These are phyloP conservation scores for Melanotaenia nigrans DNA, from an alignment of 2,797 vertebrate genomes.

Conservation along the genomic window DNA sequence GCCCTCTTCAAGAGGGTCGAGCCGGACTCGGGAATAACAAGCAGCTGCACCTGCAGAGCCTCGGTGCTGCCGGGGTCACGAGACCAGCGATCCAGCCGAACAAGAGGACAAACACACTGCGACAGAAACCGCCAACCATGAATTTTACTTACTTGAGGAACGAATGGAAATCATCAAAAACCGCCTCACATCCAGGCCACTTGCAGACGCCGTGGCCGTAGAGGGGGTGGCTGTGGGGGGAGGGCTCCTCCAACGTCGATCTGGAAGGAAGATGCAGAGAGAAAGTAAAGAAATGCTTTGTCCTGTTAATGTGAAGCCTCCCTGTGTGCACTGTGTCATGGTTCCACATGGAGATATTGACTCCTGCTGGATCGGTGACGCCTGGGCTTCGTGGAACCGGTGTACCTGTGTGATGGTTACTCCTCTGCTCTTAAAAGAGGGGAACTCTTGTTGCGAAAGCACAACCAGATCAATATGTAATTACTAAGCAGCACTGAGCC, in stretches of 20 bases:
- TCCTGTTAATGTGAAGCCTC: slow-evolving; percentile 13
- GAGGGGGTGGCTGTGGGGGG: slow-evolving; percentile 92
- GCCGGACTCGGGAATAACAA: slow-evolving; percentile 71
- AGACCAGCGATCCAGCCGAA: slow-evolving; percentile 55
- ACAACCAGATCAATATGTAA: slow-evolving; percentile 85
- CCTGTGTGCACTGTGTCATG: slow-evolving; percentile 16
- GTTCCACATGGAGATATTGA: slow-evolving; percentile 34
- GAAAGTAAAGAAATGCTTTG: not conserved
- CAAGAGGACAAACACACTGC: slow-evolving; percentile 44
- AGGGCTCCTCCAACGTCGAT: slow-evolving; percentile 89
- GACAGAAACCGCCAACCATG: slow-evolving; percentile 19
- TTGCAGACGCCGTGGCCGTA: slow-evolving; percentile 99
- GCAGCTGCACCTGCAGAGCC: slow-evolving; percentile 71
- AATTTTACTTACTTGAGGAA: slow-evolving; percentile 95
- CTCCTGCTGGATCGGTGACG: slow-evolving; percentile 51
- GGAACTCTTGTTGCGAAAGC: slow-evolving; percentile 49
- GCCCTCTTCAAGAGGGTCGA: slow-evolving; percentile 57
- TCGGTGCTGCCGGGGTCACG: slow-evolving; percentile 47
- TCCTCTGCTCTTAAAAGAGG: slow-evolving; percentile 43
- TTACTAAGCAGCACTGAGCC: slow-evolving; percentile 87
- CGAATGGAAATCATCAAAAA: slow-evolving; percentile 97
- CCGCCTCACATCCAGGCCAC: slow-evolving; percentile 98
- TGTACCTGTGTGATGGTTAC: slow-evolving; percentile 56
- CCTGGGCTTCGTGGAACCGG: slow-evolving; percentile 43
- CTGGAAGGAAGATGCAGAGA: slow-evolving; percentile 72